Evolutionary conservation across 2,888 invertebrate genomes (phyloP).

Genomic region (Tinea pellionella): DNA sequence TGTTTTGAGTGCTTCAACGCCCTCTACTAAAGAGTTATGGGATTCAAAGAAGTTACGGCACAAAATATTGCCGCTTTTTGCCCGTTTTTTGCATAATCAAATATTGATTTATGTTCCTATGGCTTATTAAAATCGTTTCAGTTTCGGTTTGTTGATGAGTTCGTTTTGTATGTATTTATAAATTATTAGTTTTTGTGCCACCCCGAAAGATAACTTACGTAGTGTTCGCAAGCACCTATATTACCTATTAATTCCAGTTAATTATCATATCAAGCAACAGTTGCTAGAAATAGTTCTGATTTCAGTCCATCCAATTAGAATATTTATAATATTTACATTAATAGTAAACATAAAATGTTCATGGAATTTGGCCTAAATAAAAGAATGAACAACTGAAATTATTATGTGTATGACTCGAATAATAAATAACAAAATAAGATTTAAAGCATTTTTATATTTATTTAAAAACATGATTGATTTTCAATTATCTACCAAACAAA

Average conservation of each 20-base stretch:
- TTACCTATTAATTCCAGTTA: too few species aligned
- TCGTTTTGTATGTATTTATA: not conserved
- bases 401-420: too few species aligned
- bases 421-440: too few species aligned
- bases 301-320: too few species aligned
- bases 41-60: conserved; percentile 20
- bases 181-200: not conserved
- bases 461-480: not conserved
- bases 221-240: too few species aligned
- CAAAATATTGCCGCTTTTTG: conserved; percentile 29
- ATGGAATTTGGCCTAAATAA: too few species aligned
- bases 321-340: too few species aligned
- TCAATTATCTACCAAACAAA: not conserved
- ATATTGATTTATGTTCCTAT: conserved; percentile 51
- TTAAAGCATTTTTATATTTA: too few species aligned
- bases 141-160: conserved; percentile 15
- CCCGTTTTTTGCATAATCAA: conserved; percentile 47
- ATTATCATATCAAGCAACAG: too few species aligned
- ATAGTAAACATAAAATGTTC: too few species aligned
- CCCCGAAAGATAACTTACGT: not conserved
- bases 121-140: conserved; percentile 46
- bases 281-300: too few species aligned
- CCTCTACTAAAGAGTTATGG: conserved; percentile 36
- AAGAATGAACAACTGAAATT: too few species aligned
- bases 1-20: conserved; percentile 24